phyloP scores from a whole-genome alignment of 2,888 invertebrate genomes.

The Chaitophorus viminalis region DNA sequence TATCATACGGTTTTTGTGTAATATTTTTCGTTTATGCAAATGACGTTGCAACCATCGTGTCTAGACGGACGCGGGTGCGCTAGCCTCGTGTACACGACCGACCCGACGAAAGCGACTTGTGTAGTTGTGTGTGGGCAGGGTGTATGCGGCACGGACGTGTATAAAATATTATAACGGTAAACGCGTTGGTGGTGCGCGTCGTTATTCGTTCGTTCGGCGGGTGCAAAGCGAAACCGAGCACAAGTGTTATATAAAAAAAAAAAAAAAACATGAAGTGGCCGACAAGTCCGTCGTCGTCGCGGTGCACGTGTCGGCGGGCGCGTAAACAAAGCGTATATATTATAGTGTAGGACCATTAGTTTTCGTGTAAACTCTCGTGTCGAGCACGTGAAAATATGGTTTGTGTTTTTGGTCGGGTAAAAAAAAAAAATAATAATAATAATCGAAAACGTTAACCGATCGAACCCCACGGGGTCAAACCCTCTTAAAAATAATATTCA shows the following conservation, averaged over 20 bases:
- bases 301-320: slow-evolving; percentile 29
- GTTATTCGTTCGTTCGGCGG: neutral
- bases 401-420: slow-evolving; percentile 35
- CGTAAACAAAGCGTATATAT: slow-evolving; percentile 11
- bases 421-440: neutral
- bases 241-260: neutral
- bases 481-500: slow-evolving; percentile 9
- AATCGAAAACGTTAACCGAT: neutral
- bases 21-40: too few species aligned
- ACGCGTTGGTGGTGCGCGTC: too few species aligned
- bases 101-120: too few species aligned
- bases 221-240: neutral
- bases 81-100: too few species aligned
- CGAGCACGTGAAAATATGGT: slow-evolving; percentile 11
- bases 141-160: neutral
- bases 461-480: slow-evolving; percentile 6
- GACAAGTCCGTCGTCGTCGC: neutral
- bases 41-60: too few species aligned
- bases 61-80: too few species aligned
- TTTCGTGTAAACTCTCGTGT: neutral
- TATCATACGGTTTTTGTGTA: too few species aligned
- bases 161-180: neutral
- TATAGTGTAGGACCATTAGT: too few species aligned
- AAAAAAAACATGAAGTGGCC: slow-evolving; percentile 26
- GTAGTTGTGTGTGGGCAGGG: too few species aligned